These are phyloP conservation scores for Trichacis sp. DNA, from an alignment of 2,888 invertebrate species.

Conservation along the genomic window DNA sequence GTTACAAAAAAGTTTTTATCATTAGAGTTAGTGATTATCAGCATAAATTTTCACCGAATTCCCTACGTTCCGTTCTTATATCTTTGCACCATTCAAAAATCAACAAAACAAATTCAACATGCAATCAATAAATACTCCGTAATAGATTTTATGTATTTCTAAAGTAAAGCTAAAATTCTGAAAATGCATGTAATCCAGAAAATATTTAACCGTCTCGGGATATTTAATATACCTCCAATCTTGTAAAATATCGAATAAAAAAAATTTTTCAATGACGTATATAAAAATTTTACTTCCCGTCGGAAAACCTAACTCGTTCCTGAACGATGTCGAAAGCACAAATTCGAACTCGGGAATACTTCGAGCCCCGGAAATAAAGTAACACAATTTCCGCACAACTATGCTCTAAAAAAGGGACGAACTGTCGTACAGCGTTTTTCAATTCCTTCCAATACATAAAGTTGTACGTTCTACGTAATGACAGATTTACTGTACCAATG, in stretches of 20 bases:
- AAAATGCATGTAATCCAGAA: too few species aligned
- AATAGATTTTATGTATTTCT: not conserved
- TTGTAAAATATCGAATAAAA: too few species aligned
- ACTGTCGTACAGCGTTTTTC: conserved; percentile 25
- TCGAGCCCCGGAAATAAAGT: conserved; percentile 40
- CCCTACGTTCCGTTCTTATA: conserved; percentile 33
- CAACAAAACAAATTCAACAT: too few species aligned
- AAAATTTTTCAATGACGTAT: too few species aligned
- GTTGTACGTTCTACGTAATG: too few species aligned
- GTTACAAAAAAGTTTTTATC: too few species aligned
- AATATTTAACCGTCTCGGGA: too few species aligned
- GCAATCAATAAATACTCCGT: too few species aligned
- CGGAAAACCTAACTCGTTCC: conserved; percentile 25
- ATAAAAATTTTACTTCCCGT: conserved; percentile 18
- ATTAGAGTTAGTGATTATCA: conserved; percentile 20
- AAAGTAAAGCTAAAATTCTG: too few species aligned
- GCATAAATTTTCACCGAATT: conserved; percentile 46
- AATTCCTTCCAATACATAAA: conserved; percentile 32
- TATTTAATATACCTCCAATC: too few species aligned
- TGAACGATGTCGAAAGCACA: conserved; percentile 36
- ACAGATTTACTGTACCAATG: too few species aligned
- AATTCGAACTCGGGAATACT: conserved; percentile 28
- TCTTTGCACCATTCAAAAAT: too few species aligned
- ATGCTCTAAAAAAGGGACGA: conserved; percentile 36
- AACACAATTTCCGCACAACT: conserved; percentile 41